A percentile compares a stretch with the other conserved stretches of the same genome.
These are phyloP conservation scores for Stomorhina lunata DNA, from an alignment of 2,888 invertebrate genomes.

Conservation along the genomic window DNA sequence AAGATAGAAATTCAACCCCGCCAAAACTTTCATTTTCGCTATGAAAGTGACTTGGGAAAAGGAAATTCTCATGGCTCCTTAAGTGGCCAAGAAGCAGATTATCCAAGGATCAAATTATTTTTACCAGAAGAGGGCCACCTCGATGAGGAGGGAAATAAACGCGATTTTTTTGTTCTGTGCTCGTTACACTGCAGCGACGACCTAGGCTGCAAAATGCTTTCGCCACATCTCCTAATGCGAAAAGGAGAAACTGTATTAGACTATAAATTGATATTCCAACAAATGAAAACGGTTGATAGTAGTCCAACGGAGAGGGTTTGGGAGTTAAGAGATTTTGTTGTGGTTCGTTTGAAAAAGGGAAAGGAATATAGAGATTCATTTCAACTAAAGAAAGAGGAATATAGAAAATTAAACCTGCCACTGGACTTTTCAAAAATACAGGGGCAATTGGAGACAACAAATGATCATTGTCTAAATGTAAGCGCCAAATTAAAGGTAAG, in stretches of 20 bases:
- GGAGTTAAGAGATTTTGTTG: slow-evolving; percentile 37
- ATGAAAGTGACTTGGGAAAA: slow-evolving; percentile 4
- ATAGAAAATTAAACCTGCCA: not conserved
- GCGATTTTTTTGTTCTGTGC: slow-evolving; percentile 48
- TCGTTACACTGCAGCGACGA: slow-evolving; percentile 17
- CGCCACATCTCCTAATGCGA: slow-evolving; percentile 29
- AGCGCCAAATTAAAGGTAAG: slow-evolving; percentile 38
- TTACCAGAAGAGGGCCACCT: slow-evolving; percentile 6
- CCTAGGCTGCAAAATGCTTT: not conserved
- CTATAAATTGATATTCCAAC: slow-evolving; percentile 25
- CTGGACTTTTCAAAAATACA: not conserved
- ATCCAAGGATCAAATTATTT: slow-evolving; percentile 25
- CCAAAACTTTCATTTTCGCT: slow-evolving; percentile 46
- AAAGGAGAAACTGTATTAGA: not conserved
- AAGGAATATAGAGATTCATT: slow-evolving; percentile 6
- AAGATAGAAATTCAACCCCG: slow-evolving; percentile 21
- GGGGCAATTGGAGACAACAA: slow-evolving; percentile 4
- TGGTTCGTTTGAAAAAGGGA: slow-evolving; percentile 18
- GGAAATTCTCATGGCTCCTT: slow-evolving; percentile 24
- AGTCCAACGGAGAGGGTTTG: slow-evolving; percentile 4
- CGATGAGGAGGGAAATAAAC: slow-evolving; percentile 21
- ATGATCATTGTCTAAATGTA: not conserved
- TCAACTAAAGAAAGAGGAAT: not conserved
- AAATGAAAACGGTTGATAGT: slow-evolving; percentile 6
- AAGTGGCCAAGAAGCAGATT: slow-evolving; percentile 26